These are phyloP conservation scores for Trypoxylon attenuatum DNA, from an alignment of 2,888 invertebrate genomes.

Conservation along the genomic window DNA sequence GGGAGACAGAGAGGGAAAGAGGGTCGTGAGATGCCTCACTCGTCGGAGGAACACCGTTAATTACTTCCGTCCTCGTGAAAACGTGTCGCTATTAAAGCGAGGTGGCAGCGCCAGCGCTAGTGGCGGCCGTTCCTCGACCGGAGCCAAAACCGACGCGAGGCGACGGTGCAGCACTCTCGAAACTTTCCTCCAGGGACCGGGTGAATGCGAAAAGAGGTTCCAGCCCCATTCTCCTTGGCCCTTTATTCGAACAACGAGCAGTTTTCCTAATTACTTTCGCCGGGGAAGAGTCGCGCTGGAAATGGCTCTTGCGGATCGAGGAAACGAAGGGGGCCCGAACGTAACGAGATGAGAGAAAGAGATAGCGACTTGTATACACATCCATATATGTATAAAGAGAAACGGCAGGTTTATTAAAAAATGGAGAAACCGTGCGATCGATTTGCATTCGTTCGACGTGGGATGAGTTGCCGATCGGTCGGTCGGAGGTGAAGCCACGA, in stretches of 20 bases:
- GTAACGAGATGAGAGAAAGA: no score
- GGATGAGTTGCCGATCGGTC: slow-evolving; percentile 43
- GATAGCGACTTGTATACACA: no score
- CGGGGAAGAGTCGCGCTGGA: not conserved
- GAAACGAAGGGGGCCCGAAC: no score
- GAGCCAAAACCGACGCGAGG: not conserved
- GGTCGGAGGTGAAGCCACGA: slow-evolving; percentile 20
- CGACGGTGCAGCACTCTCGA: slow-evolving; percentile 9
- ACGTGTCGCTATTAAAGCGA: slow-evolving; percentile 46
- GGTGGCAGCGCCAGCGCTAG: slow-evolving; percentile 5
- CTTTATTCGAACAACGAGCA: slow-evolving; percentile 1
- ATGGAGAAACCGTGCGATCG: not conserved
- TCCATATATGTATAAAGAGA: no score
- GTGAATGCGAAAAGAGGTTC: slow-evolving; percentile 9
- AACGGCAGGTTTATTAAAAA: no score
- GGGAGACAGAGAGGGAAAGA: slow-evolving; percentile 28
- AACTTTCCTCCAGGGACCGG: slow-evolving; percentile 25
- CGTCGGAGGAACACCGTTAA: slow-evolving; percentile 46
- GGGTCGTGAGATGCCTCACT: no score
- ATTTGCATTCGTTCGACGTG: slow-evolving; percentile 16
- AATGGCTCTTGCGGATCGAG: not conserved
- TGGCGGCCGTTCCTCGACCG: not conserved
- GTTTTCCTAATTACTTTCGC: slow-evolving; percentile 11
- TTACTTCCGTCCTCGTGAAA: slow-evolving; percentile 52
- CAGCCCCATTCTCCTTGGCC: not conserved